Conservation (phyloP, 2,797 vertebrate genomes). For the Urophycis tenuis region DNA sequence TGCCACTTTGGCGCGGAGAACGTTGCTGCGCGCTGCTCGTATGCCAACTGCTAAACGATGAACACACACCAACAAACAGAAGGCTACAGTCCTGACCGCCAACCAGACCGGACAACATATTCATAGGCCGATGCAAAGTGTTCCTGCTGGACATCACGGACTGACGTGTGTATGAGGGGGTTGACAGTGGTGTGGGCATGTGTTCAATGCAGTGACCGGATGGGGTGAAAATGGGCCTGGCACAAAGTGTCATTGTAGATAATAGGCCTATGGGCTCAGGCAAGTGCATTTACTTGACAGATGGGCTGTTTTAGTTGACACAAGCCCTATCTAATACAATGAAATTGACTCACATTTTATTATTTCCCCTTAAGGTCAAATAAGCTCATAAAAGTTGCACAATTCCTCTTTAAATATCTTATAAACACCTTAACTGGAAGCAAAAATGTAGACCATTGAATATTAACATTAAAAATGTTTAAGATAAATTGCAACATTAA, state of each 20-base stretch:
- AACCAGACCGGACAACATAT: not conserved
- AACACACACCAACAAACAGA: not conserved
- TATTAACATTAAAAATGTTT: no score
- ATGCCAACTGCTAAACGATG: not conserved
- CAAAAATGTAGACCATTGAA: no score
- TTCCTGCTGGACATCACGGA: not conserved
- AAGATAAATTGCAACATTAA: not conserved
- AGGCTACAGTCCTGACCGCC: not conserved
- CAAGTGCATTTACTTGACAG: no score
- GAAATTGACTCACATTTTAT: no score
- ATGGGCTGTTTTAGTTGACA: no score
- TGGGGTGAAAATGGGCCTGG: not conserved
- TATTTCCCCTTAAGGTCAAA: no score
- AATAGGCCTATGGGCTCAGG: no score
- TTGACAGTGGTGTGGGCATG: not conserved
- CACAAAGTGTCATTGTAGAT: no score
- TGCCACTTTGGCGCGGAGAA: slow-evolving; percentile 10
- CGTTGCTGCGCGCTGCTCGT: not conserved
- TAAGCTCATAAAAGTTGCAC: no score
- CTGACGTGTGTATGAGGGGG: not conserved
- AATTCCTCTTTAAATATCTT: no score
- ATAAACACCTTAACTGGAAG: no score
- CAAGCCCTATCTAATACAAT: no score
- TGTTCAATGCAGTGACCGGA: not conserved
- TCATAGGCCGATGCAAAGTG: not conserved